phyloP scores from a whole-genome alignment of 2,113 vertebrate species.

The Paradisaea rubra region DNA sequence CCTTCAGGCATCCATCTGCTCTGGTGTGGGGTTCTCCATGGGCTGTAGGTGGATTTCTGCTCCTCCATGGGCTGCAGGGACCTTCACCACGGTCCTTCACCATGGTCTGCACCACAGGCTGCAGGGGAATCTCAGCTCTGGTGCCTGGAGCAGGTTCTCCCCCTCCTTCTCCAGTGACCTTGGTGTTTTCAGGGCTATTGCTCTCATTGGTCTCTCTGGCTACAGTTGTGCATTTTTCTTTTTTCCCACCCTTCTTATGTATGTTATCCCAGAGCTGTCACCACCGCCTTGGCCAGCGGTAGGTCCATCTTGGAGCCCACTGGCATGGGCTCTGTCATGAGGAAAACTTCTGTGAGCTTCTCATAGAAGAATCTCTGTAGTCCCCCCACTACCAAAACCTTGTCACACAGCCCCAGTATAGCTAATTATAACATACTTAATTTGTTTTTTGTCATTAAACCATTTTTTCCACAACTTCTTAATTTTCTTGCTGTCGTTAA shows the following conservation, averaged over 20 bases:
- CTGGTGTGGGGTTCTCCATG: rapidly evolving
- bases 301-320: not conserved
- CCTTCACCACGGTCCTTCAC: no score
- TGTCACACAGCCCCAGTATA: rapidly evolving
- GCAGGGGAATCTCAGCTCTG: not conserved
- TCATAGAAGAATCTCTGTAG: not conserved
- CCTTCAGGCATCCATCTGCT: not conserved
- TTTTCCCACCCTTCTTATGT: not conserved
- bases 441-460: not conserved
- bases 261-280: not conserved
- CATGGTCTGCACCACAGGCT: not conserved
- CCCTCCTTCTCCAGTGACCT: no score
- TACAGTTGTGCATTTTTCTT: not conserved
- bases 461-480: not conserved
- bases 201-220: not conserved
- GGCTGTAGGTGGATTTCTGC: not conserved
- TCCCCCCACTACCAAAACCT: not conserved
- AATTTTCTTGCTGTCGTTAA: not conserved
- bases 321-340: no score
- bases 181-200: not conserved
- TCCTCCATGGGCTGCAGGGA: not conserved
- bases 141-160: not conserved
- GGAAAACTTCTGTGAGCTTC: not conserved
- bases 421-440: not conserved
- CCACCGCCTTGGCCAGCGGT: rapidly evolving